Conservation (phyloP, 2,888 invertebrate species). For the Tachina grossa region DNA sequence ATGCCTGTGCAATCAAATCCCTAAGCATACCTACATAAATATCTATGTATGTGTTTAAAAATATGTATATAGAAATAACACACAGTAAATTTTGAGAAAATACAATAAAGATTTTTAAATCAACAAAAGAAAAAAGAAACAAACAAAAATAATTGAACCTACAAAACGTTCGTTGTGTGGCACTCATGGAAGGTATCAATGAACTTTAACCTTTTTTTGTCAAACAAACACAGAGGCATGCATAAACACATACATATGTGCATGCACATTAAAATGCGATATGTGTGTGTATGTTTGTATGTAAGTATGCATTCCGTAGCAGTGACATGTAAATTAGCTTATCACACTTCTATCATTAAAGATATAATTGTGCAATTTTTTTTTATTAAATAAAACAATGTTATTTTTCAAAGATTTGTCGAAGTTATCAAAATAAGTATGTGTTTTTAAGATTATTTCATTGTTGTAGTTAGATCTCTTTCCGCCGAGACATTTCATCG, state of each 20-base stretch:
- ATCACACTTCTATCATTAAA: too few species aligned
- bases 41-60: slow-evolving; percentile 6
- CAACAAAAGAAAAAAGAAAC: not conserved
- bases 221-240: not conserved
- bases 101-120: slow-evolving; percentile 40
- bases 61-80: slow-evolving; percentile 8
- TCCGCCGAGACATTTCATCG: too few species aligned
- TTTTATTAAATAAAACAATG: too few species aligned
- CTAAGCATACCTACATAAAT: too few species aligned
- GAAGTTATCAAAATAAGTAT: too few species aligned
- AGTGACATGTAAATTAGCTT: too few species aligned
- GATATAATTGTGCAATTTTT: too few species aligned
- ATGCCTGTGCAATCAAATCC: slow-evolving; percentile 11
- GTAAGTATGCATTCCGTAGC: too few species aligned
- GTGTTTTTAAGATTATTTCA: too few species aligned
- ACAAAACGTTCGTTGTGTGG: slow-evolving; percentile 34
- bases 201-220: slow-evolving; percentile 61
- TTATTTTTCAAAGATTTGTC: too few species aligned
- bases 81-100: slow-evolving; percentile 27
- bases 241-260: not conserved
- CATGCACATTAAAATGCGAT: not conserved
- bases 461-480: too few species aligned
- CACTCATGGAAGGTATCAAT: slow-evolving; percentile 58
- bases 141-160: slow-evolving; percentile 13
- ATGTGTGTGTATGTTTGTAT: too few species aligned